Evolutionary conservation across 2,888 invertebrate genomes (phyloP).

Genomic region (Tortrix viridana): DNA sequence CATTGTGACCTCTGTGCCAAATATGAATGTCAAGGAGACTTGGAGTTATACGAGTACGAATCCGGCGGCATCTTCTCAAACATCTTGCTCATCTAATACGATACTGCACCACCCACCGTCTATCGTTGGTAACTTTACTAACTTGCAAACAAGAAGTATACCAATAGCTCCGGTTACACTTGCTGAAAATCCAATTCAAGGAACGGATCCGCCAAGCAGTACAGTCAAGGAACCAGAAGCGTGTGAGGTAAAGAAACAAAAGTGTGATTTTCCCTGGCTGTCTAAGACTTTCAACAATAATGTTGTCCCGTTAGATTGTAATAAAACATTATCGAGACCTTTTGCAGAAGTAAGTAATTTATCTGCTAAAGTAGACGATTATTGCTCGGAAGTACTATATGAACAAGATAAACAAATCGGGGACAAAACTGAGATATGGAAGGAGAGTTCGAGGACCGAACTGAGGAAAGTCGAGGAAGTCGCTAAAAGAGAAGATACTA

Average conservation of each 20-base stretch:
- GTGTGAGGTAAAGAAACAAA: conserved; percentile 59
- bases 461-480: conserved; percentile 69
- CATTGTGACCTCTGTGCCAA: conserved; percentile 82
- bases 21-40: conserved; percentile 78
- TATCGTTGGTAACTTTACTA: conserved; percentile 64
- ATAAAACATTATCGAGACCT: conserved; percentile 69
- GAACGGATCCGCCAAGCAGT: conserved; percentile 77
- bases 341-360: conserved; percentile 74
- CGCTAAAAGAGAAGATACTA: conserved; percentile 71
- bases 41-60: conserved; percentile 72
- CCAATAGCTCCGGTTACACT: conserved; percentile 78
- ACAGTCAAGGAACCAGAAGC: conserved; percentile 73
- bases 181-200: conserved; percentile 78
- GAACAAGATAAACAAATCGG: conserved; percentile 31
- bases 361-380: conserved; percentile 62
- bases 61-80: conserved; percentile 61
- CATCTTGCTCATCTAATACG: conserved; percentile 63
- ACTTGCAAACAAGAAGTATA: conserved; percentile 74
- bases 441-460: conserved; percentile 53
- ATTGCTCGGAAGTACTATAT: conserved; percentile 25
- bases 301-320: conserved; percentile 68
- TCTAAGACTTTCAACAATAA: conserved; percentile 80
- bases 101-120: conserved; percentile 71
- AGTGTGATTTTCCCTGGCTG: conserved; percentile 80
- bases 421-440: conserved; percentile 50